Evolutionary conservation across 2,797 vertebrate genomes (phyloP).

Genomic region (Tangara arthus): DNA sequence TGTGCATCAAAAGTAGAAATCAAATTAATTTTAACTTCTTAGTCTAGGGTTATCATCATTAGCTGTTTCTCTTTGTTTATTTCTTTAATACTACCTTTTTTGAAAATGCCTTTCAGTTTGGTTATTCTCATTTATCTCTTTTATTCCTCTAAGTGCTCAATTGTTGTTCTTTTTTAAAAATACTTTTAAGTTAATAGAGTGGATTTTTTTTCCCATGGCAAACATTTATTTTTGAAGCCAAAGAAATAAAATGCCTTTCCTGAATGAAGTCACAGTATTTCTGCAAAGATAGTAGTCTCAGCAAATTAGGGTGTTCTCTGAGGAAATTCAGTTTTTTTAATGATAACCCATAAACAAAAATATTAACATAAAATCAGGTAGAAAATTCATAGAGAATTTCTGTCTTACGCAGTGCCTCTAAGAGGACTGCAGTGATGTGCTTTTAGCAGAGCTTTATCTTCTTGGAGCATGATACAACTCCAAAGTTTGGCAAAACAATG

Average conservation of each 20-base stretch:
- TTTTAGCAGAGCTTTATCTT: neutral
- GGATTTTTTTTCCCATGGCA: neutral
- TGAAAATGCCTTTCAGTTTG: neutral
- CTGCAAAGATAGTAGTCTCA: neutral
- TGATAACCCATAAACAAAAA: neutral
- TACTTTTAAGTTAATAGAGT: neutral
- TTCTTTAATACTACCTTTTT: neutral
- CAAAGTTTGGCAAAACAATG: neutral
- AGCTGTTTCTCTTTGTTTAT: neutral
- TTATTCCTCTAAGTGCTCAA: neutral
- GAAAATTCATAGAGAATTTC: neutral
- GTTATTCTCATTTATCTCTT: neutral
- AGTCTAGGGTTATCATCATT: rapidly evolving
- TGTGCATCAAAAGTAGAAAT: neutral
- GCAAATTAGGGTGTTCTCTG: neutral
- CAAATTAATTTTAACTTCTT: neutral
- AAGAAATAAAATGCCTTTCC: neutral
- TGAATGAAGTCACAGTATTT: neutral
- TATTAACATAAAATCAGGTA: neutral
- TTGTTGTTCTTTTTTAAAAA: neutral
- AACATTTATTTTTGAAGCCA: neutral
- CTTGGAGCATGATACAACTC: neutral
- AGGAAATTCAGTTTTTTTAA: neutral
- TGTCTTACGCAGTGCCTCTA: neutral
- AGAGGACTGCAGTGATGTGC: neutral